A percentile compares a stretch with the other conserved stretches of the same genome.
Conservation (phyloP, 1,140 invertebrate species). For the Procambarus virginalis region DNA sequence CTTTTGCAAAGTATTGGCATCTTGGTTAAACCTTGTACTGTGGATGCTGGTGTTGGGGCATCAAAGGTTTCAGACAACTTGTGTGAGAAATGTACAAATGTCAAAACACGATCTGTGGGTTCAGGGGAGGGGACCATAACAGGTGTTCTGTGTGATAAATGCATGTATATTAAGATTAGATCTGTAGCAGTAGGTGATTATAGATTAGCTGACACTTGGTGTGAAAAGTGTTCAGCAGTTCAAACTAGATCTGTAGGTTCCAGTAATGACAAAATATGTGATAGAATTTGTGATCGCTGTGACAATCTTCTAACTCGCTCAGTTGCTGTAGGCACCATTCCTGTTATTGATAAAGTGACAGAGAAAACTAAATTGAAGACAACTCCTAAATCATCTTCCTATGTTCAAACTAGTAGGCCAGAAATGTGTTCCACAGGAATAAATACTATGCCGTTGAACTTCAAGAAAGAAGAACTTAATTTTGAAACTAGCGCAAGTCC, state of each 20-base stretch:
- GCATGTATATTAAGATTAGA: constrained; percentile 18
- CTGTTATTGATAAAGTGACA: neutral
- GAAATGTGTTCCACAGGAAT: constrained; percentile 41
- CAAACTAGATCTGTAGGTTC: constrained; percentile 46
- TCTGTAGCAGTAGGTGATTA: constrained; percentile 69
- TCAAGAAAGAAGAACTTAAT: constrained; percentile 73
- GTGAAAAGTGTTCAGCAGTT: constrained; percentile 60
- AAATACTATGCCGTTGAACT: constrained; percentile 64
- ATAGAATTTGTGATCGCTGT: constrained; percentile 65
- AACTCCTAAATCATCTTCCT: neutral
- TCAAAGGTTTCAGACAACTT: constrained; percentile 74
- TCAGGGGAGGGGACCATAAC: constrained; percentile 72
- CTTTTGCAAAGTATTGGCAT: constrained; percentile 66
- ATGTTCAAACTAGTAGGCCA: constrained; percentile 30
- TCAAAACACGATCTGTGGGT: constrained; percentile 74
- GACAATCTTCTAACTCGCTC: constrained; percentile 46
- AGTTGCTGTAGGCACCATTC: constrained; percentile 52
- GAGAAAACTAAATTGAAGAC: neutral
- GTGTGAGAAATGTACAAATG: constrained; percentile 76
- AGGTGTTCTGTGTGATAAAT: constrained; percentile 63
- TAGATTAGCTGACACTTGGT: constrained; percentile 62
- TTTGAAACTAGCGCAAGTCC: constrained; percentile 72
- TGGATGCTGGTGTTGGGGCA: constrained; percentile 75
- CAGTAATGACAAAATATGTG: constrained; percentile 56
- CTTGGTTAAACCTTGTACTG: constrained; percentile 73